phyloP scores from a whole-genome alignment of 1,140 invertebrate species.

The Drosophila dunni region DNA sequence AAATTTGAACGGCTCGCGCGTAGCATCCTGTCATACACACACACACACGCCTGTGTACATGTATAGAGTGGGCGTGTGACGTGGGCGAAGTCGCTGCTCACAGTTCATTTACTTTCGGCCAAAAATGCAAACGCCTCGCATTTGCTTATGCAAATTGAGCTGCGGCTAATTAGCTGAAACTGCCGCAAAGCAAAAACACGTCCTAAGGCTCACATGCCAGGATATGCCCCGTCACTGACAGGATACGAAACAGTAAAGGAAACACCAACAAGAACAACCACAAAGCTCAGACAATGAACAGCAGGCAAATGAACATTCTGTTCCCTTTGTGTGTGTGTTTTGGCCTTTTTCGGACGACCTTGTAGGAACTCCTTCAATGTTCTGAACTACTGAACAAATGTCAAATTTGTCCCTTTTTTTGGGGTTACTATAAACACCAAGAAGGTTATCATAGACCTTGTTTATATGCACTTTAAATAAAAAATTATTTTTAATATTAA shows the following conservation, averaged over 20 bases:
- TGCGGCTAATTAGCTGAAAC: constrained; percentile 61
- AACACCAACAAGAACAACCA: background rate
- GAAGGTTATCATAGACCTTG: background rate
- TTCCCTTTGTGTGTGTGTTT: constrained; percentile 8
- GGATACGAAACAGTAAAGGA: background rate
- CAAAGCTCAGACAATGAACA: constrained; percentile 14
- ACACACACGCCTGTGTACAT: background rate
- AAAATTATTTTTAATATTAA: too few relatives aligned
- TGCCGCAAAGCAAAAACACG: constrained; percentile 20
- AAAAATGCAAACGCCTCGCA: constrained; percentile 37
- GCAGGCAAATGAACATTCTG: constrained; percentile 29
- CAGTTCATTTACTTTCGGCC: constrained; percentile 61
- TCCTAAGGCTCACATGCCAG: constrained; percentile 17
- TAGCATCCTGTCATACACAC: constrained; percentile 24
- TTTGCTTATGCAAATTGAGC: constrained; percentile 63
- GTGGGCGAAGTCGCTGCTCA: constrained; percentile 53
- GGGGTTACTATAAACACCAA: constrained; percentile 12
- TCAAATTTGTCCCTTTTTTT: constrained; percentile 52
- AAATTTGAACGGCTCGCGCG: constrained; percentile 45
- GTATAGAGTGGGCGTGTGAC: constrained; percentile 48
- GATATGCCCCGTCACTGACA: constrained; percentile 6
- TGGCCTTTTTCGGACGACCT: background rate
- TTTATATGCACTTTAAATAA: too few relatives aligned
- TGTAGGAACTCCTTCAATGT: constrained; percentile 45
- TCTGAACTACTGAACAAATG: constrained; percentile 43